Base-by-base conservation (phyloP, 2,113 vertebrate genomes). In the Sarotherodon lohbergeri region DNA sequence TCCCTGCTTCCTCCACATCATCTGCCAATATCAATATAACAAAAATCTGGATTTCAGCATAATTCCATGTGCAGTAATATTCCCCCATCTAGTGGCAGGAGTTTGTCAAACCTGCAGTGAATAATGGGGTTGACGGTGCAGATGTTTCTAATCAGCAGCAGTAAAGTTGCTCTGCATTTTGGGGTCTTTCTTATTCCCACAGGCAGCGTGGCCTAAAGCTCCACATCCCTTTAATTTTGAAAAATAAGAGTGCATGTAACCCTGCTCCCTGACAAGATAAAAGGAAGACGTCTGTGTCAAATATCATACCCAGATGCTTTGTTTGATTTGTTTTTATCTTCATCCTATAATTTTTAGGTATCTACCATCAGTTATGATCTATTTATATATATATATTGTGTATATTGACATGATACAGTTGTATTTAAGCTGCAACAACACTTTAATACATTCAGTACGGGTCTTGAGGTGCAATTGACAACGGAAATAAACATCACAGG, bases 71-170 rank as follows among this genome's bases (percentile, higher is more conserved):
- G 34, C 50, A 43, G 82, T 48, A 1, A 13, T 55, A 24, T 90
- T 63, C 10, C 83, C 78, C 93, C 93, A 88, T 57, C 95, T 94
- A 93, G 92, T 95, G 95, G 90, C 34, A 7, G 2, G 7, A 82
- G 6, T 22, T 7, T 34, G 41, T 81, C 14, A 52, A 5, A 52
- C 1, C 34, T 10, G 12, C 34, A 17, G 29, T 39, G 29, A 41
- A 4, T 43, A 68, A 29, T 68, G 5, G 4, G 17, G 61, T 54
- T 39, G 24, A 22, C 41, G 32, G 13, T 80, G 17, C 83, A 86
- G 36, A 85, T 73, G 80, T 87, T 63, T 43, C 24, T 73, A 27
- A 90, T 83, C 39, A 61, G 43, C 4, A 2, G 59, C 29, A 6
- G 48, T 73, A 16, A 17, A 14, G 14, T 24, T 11, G 7, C 22